phyloP scores from a whole-genome alignment of 1,140 invertebrate species.

The Pseudomyrmex gracilis region DNA sequence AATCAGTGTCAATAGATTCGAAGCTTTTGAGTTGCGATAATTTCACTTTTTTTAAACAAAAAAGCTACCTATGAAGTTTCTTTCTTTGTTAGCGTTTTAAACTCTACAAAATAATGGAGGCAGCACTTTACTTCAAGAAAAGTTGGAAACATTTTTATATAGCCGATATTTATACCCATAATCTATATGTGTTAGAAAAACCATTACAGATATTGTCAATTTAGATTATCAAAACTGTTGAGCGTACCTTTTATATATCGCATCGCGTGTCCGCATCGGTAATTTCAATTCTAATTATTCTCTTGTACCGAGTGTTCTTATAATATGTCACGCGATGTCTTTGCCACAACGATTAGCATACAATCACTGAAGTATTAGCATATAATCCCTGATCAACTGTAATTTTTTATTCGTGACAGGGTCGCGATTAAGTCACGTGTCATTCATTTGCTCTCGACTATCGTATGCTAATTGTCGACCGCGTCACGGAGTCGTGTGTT shows the following conservation, averaged over 20 bases:
- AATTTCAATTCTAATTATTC: slow-evolving; percentile 23
- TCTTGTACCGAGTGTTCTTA: slow-evolving; percentile 12
- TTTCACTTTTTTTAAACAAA: too few species aligned
- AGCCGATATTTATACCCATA: too few species aligned
- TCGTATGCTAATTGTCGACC: slow-evolving; percentile 17
- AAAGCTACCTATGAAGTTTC: too few species aligned
- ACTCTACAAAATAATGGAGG: too few species aligned
- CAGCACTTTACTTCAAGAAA: too few species aligned
- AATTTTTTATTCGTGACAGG: slow-evolving; percentile 57
- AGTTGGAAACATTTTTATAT: too few species aligned
- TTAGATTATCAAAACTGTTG: not conserved
- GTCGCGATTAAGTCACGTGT: slow-evolving; percentile 71
- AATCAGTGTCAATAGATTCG: too few species aligned
- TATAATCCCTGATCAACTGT: slow-evolving; percentile 59
- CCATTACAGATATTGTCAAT: not conserved
- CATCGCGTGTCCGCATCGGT: not conserved
- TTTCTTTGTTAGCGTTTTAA: too few species aligned
- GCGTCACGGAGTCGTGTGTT: not conserved
- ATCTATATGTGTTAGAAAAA: not conserved
- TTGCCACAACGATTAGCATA: slow-evolving; percentile 61
- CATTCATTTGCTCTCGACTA: slow-evolving; percentile 60
- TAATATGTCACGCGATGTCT: slow-evolving; percentile 61
- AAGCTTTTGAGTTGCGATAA: too few species aligned
- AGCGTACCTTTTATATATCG: not conserved
- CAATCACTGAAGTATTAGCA: slow-evolving; percentile 7